A percentile compares a stretch with the other conserved stretches of the same genome.
Evolutionary conservation across 2,113 vertebrate species (phyloP).

Genomic region (Neogale vison): DNA sequence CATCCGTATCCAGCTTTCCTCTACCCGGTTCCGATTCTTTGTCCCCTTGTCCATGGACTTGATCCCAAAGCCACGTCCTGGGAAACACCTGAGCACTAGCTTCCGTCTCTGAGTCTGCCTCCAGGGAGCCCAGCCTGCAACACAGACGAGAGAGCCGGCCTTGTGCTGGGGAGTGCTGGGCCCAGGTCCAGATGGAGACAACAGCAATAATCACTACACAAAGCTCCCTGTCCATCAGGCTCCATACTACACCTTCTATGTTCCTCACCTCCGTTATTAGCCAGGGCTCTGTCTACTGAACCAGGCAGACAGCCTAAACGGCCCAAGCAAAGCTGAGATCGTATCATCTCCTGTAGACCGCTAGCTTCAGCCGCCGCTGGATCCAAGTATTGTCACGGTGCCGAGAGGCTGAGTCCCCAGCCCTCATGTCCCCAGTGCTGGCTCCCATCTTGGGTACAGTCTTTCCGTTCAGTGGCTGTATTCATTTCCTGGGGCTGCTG

Average conservation of each 20-base stretch:
- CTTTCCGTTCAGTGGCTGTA: background rate
- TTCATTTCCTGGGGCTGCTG: background rate
- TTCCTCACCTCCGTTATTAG: fast-evolving
- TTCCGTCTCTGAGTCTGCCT: background rate
- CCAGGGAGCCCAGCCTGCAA: background rate
- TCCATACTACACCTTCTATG: fast-evolving
- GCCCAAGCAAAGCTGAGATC: background rate
- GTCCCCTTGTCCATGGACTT: background rate
- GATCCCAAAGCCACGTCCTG: background rate
- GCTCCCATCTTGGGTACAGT: background rate
- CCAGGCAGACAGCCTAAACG: background rate
- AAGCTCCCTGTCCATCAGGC: background rate
- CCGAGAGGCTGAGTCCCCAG: fast-evolving
- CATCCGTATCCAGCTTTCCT: background rate
- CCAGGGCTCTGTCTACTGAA: background rate
- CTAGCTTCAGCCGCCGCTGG: background rate
- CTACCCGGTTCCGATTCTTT: background rate
- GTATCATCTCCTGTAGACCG: fast-evolving
- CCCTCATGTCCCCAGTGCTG: background rate
- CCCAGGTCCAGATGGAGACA: background rate
- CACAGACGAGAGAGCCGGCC: too few species aligned
- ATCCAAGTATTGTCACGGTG: background rate
- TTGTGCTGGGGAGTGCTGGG: background rate
- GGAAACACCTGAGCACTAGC: background rate
- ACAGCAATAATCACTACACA: too few species aligned